These are phyloP conservation scores for Dromiciops gliroides DNA, from an alignment of 2,113 vertebrate species.

Conservation along the genomic window DNA sequence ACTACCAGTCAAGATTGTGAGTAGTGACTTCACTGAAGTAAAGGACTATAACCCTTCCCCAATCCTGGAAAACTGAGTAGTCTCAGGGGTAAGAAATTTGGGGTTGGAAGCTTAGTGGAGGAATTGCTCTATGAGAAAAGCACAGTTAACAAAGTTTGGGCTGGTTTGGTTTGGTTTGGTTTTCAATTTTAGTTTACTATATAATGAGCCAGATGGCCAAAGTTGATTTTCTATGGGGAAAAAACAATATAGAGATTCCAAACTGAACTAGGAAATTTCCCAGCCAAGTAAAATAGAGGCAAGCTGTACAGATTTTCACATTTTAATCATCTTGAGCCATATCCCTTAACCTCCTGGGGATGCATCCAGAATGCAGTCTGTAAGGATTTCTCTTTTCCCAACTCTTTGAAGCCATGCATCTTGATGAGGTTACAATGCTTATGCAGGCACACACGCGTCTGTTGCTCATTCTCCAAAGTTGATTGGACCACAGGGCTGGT, in stretches of 20 bases:
- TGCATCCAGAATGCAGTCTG: neutral
- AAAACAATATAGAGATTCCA: too few species aligned
- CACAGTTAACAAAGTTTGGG: neutral
- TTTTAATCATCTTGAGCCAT: neutral
- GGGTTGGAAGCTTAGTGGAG: neutral
- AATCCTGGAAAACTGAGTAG: neutral
- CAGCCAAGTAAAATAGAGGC: too few species aligned
- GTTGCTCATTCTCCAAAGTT: neutral
- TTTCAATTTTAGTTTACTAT: too few species aligned
- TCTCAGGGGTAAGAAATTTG: neutral
- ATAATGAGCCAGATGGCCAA: too few species aligned
- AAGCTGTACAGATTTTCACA: too few species aligned
- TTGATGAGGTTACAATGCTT: neutral
- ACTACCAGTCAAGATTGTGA: neutral
- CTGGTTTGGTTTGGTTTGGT: too few species aligned
- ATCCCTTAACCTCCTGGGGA: neutral
- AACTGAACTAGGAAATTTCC: too few species aligned
- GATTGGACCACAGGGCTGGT: neutral
- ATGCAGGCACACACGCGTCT: neutral
- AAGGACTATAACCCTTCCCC: neutral
- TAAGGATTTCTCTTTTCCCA: neutral
- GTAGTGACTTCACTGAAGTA: neutral
- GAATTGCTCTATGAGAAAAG: neutral
- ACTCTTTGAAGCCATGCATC: neutral
- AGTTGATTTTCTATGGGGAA: too few species aligned